These are phyloP conservation scores for Parapsyche elsis DNA, from an alignment of 1,140 invertebrate species.

Conservation along the genomic window DNA sequence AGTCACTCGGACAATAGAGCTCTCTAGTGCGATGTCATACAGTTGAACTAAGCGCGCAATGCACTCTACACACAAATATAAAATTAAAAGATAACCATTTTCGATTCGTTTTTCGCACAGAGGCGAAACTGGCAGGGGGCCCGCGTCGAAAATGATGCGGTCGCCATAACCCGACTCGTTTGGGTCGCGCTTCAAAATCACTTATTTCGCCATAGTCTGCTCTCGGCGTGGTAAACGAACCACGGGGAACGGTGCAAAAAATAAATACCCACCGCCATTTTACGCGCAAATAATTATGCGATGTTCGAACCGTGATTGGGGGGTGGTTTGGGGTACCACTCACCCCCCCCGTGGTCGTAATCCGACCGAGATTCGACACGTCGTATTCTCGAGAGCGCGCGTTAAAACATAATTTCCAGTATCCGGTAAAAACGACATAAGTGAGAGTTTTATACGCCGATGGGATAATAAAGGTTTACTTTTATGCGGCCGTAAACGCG, in stretches of 20 bases:
- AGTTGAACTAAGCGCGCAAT: not conserved
- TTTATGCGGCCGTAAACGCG: slow-evolving; percentile 68
- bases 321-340: not conserved
- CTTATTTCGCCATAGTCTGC: slow-evolving; percentile 20
- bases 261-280: not conserved
- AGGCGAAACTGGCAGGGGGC: not conserved
- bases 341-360: slow-evolving; percentile 18
- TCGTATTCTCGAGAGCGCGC: slow-evolving; percentile 6
- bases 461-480: slow-evolving; percentile 68
- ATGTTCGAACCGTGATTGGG: no score
- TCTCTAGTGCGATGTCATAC: not conserved
- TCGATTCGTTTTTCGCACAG: not conserved
- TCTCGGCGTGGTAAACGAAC: not conserved
- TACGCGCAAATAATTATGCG: not conserved
- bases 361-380: slow-evolving; percentile 53
- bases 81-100: not conserved
- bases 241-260: not conserved
- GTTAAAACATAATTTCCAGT: slow-evolving; percentile 54
- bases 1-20: slow-evolving; percentile 19
- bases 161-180: slow-evolving; percentile 3
- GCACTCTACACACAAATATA: not conserved
- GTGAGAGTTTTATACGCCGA: slow-evolving; percentile 66
- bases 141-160: not conserved
- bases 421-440: slow-evolving; percentile 66
- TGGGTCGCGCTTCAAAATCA: slow-evolving; percentile 1